Evolutionary conservation across 2,797 vertebrate genomes (phyloP).

Genomic region (Crocodylus rhombifer): DNA sequence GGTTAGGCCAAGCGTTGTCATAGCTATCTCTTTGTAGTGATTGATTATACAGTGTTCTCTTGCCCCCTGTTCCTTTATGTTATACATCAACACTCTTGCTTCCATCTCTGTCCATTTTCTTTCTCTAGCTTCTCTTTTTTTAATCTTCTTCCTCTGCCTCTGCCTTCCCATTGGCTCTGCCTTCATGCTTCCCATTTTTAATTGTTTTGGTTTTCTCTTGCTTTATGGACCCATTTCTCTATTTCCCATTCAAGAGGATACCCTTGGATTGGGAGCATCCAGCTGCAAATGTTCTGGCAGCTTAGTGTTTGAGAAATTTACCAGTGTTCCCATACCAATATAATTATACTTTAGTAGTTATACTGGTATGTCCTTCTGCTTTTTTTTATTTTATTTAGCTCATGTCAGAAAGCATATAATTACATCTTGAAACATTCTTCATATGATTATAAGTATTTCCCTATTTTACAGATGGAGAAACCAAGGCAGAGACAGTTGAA

Average conservation of each 20-base stretch:
- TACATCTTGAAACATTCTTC: background rate
- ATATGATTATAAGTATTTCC: background rate
- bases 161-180: too few relatives aligned
- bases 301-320: background rate
- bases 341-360: background rate
- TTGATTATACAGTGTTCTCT: too few relatives aligned
- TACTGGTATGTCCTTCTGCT: background rate
- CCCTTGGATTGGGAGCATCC: background rate
- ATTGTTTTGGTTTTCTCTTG: background rate
- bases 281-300: background rate
- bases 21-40: too few relatives aligned
- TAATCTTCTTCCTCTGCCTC: background rate
- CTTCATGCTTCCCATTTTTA: background rate
- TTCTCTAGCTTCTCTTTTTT: background rate
- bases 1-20: too few relatives aligned
- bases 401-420: background rate
- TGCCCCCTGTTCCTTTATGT: too few relatives aligned
- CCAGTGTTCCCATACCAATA: background rate
- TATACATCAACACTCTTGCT: background rate
- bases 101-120: background rate
- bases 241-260: background rate
- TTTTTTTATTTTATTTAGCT: background rate
- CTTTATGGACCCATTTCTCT: background rate
- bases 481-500: slow-evolving; percentile 2
- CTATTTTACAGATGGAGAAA: slow-evolving; percentile 27